Conservation (phyloP, 2,797 vertebrate genomes). For the Hyperoplus immaculatus region DNA sequence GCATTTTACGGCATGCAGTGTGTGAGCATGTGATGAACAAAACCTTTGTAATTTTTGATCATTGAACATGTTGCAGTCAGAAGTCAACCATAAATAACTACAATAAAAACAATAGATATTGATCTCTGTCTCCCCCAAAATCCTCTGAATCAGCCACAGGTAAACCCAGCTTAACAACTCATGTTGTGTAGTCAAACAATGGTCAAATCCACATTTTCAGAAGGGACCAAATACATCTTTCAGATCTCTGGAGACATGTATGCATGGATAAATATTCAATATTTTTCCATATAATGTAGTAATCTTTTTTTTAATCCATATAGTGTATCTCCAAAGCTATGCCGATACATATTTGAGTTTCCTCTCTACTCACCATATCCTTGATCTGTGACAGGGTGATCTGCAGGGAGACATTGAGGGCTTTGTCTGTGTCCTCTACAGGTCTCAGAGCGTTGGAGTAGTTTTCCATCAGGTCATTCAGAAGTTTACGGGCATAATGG, state of each 20-base stretch:
- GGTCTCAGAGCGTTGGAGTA: slow-evolving; percentile 94
- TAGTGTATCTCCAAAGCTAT: slow-evolving; percentile 4
- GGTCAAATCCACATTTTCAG: background rate
- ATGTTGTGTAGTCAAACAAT: background rate
- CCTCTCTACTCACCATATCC: slow-evolving; percentile 92
- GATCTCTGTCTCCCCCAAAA: background rate
- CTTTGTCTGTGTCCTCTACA: slow-evolving; percentile 95
- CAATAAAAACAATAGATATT: background rate
- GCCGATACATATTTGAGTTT: background rate
- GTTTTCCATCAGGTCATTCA: slow-evolving; percentile 93
- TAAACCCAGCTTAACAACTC: background rate
- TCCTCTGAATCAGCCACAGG: background rate
- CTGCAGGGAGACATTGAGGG: slow-evolving; percentile 95
- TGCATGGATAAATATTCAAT: background rate
- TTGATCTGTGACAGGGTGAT: slow-evolving; percentile 98
- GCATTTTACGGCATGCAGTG: background rate
- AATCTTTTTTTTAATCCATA: no score
- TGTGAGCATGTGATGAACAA: background rate
- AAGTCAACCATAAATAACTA: background rate
- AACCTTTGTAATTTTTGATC: background rate
- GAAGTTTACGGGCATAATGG: slow-evolving; percentile 93
- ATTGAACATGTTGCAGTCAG: background rate
- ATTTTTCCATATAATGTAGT: background rate
- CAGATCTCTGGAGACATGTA: background rate
- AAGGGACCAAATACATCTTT: background rate